Evolutionary conservation across 2,797 vertebrate genomes (phyloP).

Genomic region (Leptoclinus maculatus): DNA sequence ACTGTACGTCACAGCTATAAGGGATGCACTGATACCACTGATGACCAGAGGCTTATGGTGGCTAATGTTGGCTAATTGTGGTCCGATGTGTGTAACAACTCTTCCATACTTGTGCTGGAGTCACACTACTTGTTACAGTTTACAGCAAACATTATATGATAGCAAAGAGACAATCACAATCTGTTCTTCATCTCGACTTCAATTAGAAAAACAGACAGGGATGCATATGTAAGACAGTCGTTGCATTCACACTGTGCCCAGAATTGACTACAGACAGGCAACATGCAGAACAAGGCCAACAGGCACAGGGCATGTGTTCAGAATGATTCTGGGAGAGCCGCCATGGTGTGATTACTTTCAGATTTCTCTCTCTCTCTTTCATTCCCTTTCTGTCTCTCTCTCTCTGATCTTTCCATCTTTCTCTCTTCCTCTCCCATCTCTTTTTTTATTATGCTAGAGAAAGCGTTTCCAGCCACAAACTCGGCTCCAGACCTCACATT

Average conservation of each 20-base stretch:
- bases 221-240: background rate
- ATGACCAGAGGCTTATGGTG: background rate
- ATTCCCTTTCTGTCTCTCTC: conserved; percentile 40
- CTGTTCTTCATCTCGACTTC: background rate
- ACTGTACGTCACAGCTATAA: too few relatives aligned
- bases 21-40: background rate
- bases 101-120: background rate
- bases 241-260: conserved; percentile 8
- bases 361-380: conserved; percentile 50
- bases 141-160: background rate
- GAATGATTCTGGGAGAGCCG: conserved; percentile 45
- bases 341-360: conserved; percentile 67
- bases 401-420: conserved; percentile 23
- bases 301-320: conserved; percentile 47
- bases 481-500: conserved; percentile 42
- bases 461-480: conserved; percentile 51
- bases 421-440: conserved; percentile 20
- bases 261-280: conserved; percentile 18
- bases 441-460: conserved; percentile 20
- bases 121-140: background rate
- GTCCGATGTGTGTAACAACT: background rate
- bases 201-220: background rate
- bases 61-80: background rate
- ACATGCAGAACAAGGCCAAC: conserved; percentile 31
- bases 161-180: background rate